These are phyloP conservation scores for Epizoanthus illoricatus DNA, from an alignment of 92 coral and sea anemone species.

Conservation along the genomic window DNA sequence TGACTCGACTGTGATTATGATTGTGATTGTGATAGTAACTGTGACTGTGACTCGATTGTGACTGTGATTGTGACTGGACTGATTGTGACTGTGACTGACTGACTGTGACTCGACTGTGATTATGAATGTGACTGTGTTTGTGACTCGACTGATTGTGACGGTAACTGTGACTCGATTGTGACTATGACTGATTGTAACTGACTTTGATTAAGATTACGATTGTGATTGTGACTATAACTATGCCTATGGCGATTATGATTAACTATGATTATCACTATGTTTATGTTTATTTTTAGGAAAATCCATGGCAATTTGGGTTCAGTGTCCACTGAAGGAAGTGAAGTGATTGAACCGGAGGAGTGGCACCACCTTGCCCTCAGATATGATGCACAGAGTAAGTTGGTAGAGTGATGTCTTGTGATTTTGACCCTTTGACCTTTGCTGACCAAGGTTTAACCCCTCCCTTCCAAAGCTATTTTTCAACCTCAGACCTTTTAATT, in stretches of 20 bases:
- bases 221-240: too few relatives aligned
- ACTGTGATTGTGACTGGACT: too few relatives aligned
- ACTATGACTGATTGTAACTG: too few relatives aligned
- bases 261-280: neutral
- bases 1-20: too few relatives aligned
- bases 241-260: neutral
- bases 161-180: too few relatives aligned
- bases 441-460: neutral
- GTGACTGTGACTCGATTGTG: too few relatives aligned
- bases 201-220: neutral
- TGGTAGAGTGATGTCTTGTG: neutral
- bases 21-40: too few relatives aligned
- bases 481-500: too few relatives aligned
- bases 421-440: neutral
- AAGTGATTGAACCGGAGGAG: conserved; percentile 79
- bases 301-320: conserved; percentile 84
- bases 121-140: too few relatives aligned
- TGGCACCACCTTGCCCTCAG: conserved; percentile 97
- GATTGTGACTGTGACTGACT: too few relatives aligned
- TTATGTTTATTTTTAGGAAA: conserved; percentile 42
- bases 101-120: too few relatives aligned
- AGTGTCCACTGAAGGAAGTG: conserved; percentile 58
- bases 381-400: conserved; percentile 96
- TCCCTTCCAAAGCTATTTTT: neutral
- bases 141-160: too few relatives aligned